Base-by-base conservation (phyloP, 64 coral and sea anemone genomes). In the Dendrophyllia cribrosa region DNA sequence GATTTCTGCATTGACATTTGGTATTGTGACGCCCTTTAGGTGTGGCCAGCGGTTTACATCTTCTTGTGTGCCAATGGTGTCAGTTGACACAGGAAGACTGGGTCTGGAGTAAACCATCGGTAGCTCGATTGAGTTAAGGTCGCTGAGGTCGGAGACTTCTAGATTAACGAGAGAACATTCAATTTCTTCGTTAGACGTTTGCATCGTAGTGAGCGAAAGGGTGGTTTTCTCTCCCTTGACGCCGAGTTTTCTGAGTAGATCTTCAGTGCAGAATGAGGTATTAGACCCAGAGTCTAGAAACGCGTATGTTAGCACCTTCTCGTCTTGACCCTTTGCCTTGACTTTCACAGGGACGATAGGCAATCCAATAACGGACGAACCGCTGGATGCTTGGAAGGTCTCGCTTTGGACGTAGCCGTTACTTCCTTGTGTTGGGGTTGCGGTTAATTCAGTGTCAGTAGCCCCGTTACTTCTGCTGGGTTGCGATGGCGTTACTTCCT, bases 271-370 rank as follows among this genome's bases (percentile, higher is more conserved):
- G 47, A 90, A 90, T 0, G 63, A 66, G 7, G 88, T 71, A 50
- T 82, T 80, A 13, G 88, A 90, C 5, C 88, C 88, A 34, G 55
- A 67, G 46, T 90, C 88, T 8, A 90, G 21, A 20, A 90, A 90
- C 0, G 77, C 62, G n/a, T 90, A 82, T 1, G 73, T 51, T 50
- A 51, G 73, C 48, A 75, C 73, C 6, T 51, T 19, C 7, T 25
- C 13, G 14, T 11, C 3, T 53, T 34, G 13, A 15, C 75, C 74
- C 2, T 26, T 44, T 19, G 7, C 65, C 13, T 26, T 53, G 2
- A 82, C 47, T 24, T 49, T 45, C n/a, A 91, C 88, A 9, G 78
- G 74, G 9, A 71, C 60, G 47, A 50, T 14, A 49, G 46, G 21
- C 22, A 69, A 23, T 14, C 46, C 26, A 4, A 26, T n/a, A 0